A percentile compares a stretch with the other conserved stretches of the same genome.
Evolutionary conservation across 2,888 invertebrate genomes (phyloP).

Genomic region (Lamellibrachia columna): DNA sequence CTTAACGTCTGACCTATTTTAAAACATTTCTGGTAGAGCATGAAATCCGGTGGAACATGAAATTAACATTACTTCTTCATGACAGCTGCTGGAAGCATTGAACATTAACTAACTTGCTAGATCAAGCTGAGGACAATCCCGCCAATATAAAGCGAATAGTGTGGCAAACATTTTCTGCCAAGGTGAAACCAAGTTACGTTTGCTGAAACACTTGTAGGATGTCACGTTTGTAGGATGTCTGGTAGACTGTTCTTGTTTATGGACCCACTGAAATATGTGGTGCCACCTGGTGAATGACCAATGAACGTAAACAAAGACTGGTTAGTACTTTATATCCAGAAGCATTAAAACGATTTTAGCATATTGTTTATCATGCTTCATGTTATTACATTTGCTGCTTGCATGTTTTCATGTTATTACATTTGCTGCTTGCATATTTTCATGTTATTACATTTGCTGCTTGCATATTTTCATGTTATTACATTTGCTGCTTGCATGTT

Average conservation of each 20-base stretch:
- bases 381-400: background rate
- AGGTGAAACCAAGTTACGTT: background rate
- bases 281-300: background rate
- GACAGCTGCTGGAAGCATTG: background rate
- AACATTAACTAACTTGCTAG: background rate
- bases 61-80: background rate
- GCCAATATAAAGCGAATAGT: background rate
- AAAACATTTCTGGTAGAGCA: background rate
- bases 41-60: background rate
- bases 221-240: too few species aligned
- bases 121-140: background rate
- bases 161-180: background rate
- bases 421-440: background rate
- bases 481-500: background rate
- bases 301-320: background rate
- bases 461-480: background rate
- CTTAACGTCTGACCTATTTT: background rate
- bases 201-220: background rate
- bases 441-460: background rate
- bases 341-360: background rate
- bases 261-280: background rate
- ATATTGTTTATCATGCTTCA: background rate
- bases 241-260: background rate
- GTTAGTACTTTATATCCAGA: background rate
- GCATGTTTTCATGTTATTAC: background rate